Evolutionary conservation across 2,888 invertebrate species (phyloP), one percentile per base, ranked within the genome.

Genomic region (Cataglyphis livida): DNA sequence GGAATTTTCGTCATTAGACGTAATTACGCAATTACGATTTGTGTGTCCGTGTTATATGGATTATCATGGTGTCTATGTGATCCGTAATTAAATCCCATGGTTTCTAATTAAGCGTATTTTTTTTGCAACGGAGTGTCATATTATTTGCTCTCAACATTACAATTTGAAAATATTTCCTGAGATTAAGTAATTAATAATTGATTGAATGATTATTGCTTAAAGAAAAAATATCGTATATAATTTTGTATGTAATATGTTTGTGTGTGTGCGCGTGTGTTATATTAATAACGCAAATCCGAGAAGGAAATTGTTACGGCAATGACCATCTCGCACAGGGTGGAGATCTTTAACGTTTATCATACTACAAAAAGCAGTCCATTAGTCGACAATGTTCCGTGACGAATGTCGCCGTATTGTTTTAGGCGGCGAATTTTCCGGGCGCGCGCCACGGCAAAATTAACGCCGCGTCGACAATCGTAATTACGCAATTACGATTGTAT

Each of bases 401-500:
- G 78, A 71, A 79, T 59, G 78, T 59, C 78, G 59, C 35, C 59
- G 78, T 71, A 71, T 79, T 71, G 71, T 79, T 79, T 7, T 18
- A 35, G 70, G 15, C 57, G 44, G 32, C 41, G 32, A 71, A 71
- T 79, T 79, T 79, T 79, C 59, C 70, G 28, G 28, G 68, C 74
- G 70, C 35, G 35, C 75, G 75, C 66, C 38, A 38, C 76, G 38
- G 28, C 76, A 59, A 78, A 79, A 79, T 79, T 79, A 71, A 79
- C 78, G n/a, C 71, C 44, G 59, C 59, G 3, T n/a, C 25, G 32
- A 59, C 51, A 51, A 51, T 25, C 28, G 59, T 79, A 79, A 79
- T 71, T 79, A 71, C 25, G 71, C 71, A 71, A 79, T 79, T 79
- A 71, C 78, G 71, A 79, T 79, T 79, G 78, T 79, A 79, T 79